These are phyloP conservation scores for Heteromurus nitidus DNA, from an alignment of 2,888 invertebrate species.

Conservation along the genomic window DNA sequence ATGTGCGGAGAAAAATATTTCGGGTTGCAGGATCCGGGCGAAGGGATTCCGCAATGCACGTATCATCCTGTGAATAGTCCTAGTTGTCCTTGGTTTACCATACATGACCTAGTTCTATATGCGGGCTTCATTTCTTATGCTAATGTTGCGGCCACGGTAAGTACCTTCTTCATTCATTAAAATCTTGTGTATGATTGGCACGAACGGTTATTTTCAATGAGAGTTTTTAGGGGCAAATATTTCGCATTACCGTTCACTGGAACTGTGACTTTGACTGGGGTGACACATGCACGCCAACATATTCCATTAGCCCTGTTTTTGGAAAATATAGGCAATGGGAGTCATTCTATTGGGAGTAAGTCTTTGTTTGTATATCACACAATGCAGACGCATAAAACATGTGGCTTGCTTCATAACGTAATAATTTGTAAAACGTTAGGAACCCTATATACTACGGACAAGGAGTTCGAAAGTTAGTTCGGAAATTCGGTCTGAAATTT, in stretches of 20 bases:
- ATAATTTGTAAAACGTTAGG: conserved; percentile 25
- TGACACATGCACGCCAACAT: conserved; percentile 64
- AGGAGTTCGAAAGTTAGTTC: conserved; percentile 64
- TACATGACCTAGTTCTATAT: conserved; percentile 67
- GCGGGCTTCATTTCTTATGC: conserved; percentile 69
- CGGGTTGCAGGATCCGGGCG: conserved; percentile 61
- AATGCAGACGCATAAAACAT: background rate
- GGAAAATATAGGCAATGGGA: conserved; percentile 65
- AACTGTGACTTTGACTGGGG: conserved; percentile 68
- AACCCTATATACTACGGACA: conserved; percentile 67
- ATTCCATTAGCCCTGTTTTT: conserved; percentile 67
- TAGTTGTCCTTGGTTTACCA: conserved; percentile 70
- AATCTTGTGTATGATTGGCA: background rate
- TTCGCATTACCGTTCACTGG: conserved; percentile 68
- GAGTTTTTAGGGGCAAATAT: conserved; percentile 64
- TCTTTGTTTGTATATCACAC: background rate
- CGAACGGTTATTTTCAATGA: background rate
- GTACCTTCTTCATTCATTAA: background rate
- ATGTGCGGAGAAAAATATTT: conserved; percentile 67
- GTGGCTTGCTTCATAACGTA: too few species aligned
- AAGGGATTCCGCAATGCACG: conserved; percentile 65
- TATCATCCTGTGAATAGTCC: conserved; percentile 67
- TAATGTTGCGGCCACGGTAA: conserved; percentile 68
- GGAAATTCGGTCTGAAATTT: conserved; percentile 69
- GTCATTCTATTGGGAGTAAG: conserved; percentile 68